Evolutionary conservation across 2,113 vertebrate species (phyloP).

Genomic region (Abramis brama): DNA sequence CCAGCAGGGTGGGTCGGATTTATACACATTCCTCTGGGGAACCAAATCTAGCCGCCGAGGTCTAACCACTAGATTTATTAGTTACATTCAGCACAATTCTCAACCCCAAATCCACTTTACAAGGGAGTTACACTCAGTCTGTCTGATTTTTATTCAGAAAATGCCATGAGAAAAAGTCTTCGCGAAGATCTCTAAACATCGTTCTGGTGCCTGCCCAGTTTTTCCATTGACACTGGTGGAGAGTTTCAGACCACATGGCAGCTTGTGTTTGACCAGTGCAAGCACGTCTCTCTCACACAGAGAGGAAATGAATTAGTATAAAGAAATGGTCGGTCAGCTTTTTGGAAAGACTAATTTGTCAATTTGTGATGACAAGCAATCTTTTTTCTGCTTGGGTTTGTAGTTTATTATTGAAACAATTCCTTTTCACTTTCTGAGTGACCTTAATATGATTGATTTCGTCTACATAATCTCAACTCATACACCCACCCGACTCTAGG

Average conservation of each 20-base stretch:
- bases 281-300: neutral
- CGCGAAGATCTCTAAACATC: neutral
- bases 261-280: neutral
- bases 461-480: neutral
- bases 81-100: conserved; percentile 23
- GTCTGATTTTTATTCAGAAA: conserved; percentile 15
- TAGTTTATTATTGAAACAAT: neutral
- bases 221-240: conserved; percentile 25
- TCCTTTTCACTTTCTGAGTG: neutral
- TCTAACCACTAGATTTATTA: conserved; percentile 27
- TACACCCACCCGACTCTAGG: neutral
- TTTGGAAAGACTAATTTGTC: conserved; percentile 6
- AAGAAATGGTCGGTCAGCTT: conserved; percentile 16
- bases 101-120: conserved; percentile 24
- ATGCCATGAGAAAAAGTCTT: conserved; percentile 1
- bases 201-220: neutral
- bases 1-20: conserved; percentile 29
- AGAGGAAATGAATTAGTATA: conserved; percentile 20
- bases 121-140: neutral
- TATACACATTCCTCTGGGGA: conserved; percentile 24
- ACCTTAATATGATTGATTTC: conserved; percentile 4
- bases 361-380: neutral
- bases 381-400: conserved; percentile 8
- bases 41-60: conserved; percentile 7
- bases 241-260: conserved; percentile 14